Base-by-base conservation (phyloP, 1,140 invertebrate genomes). In the Chionoecetes opilio region DNA sequence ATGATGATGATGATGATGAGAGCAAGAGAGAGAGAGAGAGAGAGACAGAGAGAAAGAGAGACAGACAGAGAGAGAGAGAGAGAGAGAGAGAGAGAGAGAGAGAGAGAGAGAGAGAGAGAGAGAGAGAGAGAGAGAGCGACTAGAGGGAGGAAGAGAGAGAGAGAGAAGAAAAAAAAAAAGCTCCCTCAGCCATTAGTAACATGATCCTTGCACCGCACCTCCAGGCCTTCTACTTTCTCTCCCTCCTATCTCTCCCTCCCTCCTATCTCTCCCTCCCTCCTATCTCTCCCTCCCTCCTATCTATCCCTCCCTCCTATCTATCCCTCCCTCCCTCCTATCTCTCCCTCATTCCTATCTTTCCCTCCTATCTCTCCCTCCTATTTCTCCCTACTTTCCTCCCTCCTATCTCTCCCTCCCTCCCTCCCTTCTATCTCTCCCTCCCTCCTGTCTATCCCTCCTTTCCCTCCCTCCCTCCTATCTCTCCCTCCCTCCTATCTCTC, bases 41-140 rank as follows among this genome's bases (percentile, higher is more conserved):
- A 41, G 89, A 32, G 89, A 63, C 35, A 63, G 89, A 46, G 37
- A 91, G 89, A 91, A 37, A 63, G 89, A 63, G 41, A 63, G 46
- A 63, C 38, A 63, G 89, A 91, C n/a, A 63, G 37, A 46, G 89
- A 53, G 46, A 53, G 87, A 41, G 37, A 85, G 82, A 32, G 29
- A 35, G 82, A 85, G 34, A 35, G 82, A 35, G 82, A 85, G 82
- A 85, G 82, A 35, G 82, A 85, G 29, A 53, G 46, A 53, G 46
- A 53, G 46, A 53, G 46, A 53, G 46, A 53, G 46, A 53, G 46
- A 53, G 46, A 53, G 46, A 53, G 46, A 53, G 46, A 53, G 46
- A 53, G 46, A 53, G 8, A 53, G n/a, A n/a, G n/a, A n/a, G n/a
- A n/a, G n/a, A n/a, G n/a, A n/a, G n/a, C n/a, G n/a, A n/a, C n/a